Conservation (phyloP, 2,113 vertebrate genomes). For the Electrona antarctica region DNA sequence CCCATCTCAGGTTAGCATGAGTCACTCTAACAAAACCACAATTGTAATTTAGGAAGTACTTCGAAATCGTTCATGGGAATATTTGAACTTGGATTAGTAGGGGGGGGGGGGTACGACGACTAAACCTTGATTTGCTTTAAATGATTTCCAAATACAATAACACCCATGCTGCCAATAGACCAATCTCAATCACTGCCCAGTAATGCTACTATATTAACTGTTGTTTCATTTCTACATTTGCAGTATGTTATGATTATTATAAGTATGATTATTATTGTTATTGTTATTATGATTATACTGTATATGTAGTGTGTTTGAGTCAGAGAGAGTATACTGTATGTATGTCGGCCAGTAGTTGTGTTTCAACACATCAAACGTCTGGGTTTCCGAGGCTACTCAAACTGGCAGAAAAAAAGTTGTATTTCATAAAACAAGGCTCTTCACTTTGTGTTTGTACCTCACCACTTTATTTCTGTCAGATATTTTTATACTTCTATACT, state of each 20-base stretch:
- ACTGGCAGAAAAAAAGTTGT: constrained; percentile 48
- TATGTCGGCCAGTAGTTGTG: constrained; percentile 41
- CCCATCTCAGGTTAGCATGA: constrained; percentile 69
- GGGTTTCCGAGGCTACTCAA: background rate
- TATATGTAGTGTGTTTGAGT: constrained; percentile 39
- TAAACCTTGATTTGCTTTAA: background rate
- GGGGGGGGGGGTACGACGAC: constrained; percentile 2
- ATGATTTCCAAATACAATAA: constrained; percentile 12
- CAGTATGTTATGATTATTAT: constrained; percentile 20
- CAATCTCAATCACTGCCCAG: constrained; percentile 29
- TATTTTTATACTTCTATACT: constrained; percentile 76
- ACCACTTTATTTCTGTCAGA: constrained; percentile 67
- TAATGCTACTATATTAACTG: constrained; percentile 10
- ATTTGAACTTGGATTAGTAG: constrained; percentile 21
- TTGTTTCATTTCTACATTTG: constrained; percentile 28
- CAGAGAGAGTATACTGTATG: constrained; percentile 41
- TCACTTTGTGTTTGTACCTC: constrained; percentile 69
- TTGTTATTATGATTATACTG: constrained; percentile 6
- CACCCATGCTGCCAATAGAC: constrained; percentile 29
- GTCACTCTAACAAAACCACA: constrained; percentile 24
- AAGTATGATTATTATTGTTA: no score
- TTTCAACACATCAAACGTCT: constrained; percentile 36
- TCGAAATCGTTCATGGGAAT: constrained; percentile 21
- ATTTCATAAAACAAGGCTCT: constrained; percentile 46
- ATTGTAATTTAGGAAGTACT: constrained; percentile 18